These are phyloP conservation scores for Lasioglossum zephyrum DNA, from an alignment of 2,888 invertebrate genomes.

Conservation along the genomic window DNA sequence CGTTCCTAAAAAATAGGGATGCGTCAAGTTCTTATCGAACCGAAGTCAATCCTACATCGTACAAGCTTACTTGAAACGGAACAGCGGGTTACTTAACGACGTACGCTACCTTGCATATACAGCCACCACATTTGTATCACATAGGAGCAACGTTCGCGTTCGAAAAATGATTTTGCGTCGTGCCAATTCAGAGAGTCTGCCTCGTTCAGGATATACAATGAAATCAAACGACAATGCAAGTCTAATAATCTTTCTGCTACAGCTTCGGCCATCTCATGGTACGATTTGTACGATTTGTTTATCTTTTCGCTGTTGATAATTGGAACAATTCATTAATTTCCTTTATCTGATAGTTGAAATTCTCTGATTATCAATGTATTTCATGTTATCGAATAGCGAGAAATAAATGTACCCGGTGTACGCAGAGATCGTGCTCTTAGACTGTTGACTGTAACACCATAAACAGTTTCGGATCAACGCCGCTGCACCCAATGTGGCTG, in stretches of 20 bases:
- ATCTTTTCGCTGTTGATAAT: slow-evolving; percentile 76
- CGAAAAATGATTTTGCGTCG: slow-evolving; percentile 88
- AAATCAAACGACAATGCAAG: slow-evolving; percentile 91
- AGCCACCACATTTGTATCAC: slow-evolving; percentile 96
- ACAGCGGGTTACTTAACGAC: not conserved
- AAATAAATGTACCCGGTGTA: slow-evolving; percentile 71
- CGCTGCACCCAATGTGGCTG: slow-evolving; percentile 92
- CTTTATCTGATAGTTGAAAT: not conserved
- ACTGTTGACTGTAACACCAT: slow-evolving; percentile 90
- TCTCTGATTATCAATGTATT: not conserved
- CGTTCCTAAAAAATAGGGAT: slow-evolving; percentile 86
- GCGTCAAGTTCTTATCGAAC: not conserved
- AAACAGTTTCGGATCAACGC: slow-evolving; percentile 91
- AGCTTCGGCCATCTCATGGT: slow-evolving; percentile 93
- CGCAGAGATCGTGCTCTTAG: slow-evolving; percentile 81
- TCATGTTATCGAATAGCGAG: not conserved
- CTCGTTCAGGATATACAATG: slow-evolving; percentile 93
- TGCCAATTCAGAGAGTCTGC: slow-evolving; percentile 92
- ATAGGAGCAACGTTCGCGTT: slow-evolving; percentile 91
- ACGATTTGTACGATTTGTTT: slow-evolving; percentile 89
- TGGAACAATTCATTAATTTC: not conserved
- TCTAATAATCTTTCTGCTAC: slow-evolving; percentile 93
- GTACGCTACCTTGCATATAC: slow-evolving; percentile 90
- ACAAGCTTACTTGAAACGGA: too few species aligned
- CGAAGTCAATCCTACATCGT: too few species aligned